Percentiles rank a stretch among this genome's conserved stretches.
phyloP scores from a whole-genome alignment of 2,888 invertebrate species.

The Rhyacophila evoluta region DNA sequence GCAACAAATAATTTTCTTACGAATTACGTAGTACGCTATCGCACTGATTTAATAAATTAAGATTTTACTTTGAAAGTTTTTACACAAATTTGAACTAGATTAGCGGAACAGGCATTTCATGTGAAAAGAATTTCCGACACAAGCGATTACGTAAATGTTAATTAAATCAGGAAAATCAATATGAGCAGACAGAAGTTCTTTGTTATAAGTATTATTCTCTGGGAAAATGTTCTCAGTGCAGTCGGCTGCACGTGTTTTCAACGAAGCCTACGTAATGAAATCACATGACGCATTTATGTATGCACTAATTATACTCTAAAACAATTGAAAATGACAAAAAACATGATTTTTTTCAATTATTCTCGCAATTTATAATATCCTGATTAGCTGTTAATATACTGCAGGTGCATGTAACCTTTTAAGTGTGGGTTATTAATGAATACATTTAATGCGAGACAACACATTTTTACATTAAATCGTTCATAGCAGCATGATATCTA shows the following conservation, averaged over 20 bases:
- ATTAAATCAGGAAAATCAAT: neutral
- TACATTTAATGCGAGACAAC: no score
- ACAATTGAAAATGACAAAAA: conserved; percentile 5
- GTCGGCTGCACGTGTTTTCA: neutral
- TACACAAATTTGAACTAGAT: neutral
- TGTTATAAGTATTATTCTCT: neutral
- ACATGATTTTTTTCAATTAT: neutral
- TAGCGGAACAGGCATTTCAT: neutral
- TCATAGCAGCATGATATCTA: no score
- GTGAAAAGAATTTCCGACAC: neutral
- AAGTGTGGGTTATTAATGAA: no score
- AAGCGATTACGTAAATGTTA: neutral
- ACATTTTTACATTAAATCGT: no score
- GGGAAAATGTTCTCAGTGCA: neutral
- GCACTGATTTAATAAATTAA: no score
- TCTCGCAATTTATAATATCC: neutral
- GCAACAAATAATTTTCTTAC: no score
- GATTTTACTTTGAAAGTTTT: no score
- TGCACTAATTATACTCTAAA: neutral
- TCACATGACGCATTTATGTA: neutral
- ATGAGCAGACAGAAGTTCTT: neutral
- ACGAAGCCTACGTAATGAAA: neutral
- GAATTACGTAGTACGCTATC: no score
- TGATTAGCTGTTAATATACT: neutral
- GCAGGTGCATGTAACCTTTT: no score